phyloP scores from a whole-genome alignment of 2,888 invertebrate species.

The Zaprionus obscuricornis region DNA sequence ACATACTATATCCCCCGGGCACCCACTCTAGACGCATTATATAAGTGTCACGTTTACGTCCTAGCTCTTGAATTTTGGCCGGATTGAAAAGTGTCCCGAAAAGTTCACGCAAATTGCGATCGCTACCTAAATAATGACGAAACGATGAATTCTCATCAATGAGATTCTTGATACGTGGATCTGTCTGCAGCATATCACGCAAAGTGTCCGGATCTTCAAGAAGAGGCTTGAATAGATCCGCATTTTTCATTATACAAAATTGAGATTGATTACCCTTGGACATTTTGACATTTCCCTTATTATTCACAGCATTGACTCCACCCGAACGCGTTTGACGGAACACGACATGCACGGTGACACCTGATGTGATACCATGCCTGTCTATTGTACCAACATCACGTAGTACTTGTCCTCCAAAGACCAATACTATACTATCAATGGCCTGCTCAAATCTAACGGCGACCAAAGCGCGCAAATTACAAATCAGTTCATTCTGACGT shows the following conservation, averaged over 20 bases:
- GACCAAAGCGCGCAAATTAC: constrained; percentile 58
- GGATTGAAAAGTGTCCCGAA: constrained; percentile 34
- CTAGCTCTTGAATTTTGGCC: constrained; percentile 47
- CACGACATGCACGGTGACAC: constrained; percentile 59
- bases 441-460: constrained; percentile 57
- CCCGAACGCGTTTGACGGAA: constrained; percentile 31
- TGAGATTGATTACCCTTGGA: not conserved
- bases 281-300: not conserved
- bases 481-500: constrained; percentile 52
- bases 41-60: constrained; percentile 47
- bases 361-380: constrained; percentile 51
- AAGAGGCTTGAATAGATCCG: constrained; percentile 5
- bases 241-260: not conserved
- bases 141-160: constrained; percentile 35
- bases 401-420: constrained; percentile 55
- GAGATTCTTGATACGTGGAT: constrained; percentile 27
- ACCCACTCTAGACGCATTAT: constrained; percentile 52
- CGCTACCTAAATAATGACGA: constrained; percentile 45
- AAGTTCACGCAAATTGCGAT: constrained; percentile 50
- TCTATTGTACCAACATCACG: constrained; percentile 60
- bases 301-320: not conserved
- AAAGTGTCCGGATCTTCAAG: constrained; percentile 28
- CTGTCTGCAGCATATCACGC: constrained; percentile 33
- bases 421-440: constrained; percentile 43
- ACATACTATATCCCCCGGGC: constrained; percentile 34